Evolutionary conservation across 2,888 invertebrate species (phyloP).

Genomic region (Acanthopleura granulata): DNA sequence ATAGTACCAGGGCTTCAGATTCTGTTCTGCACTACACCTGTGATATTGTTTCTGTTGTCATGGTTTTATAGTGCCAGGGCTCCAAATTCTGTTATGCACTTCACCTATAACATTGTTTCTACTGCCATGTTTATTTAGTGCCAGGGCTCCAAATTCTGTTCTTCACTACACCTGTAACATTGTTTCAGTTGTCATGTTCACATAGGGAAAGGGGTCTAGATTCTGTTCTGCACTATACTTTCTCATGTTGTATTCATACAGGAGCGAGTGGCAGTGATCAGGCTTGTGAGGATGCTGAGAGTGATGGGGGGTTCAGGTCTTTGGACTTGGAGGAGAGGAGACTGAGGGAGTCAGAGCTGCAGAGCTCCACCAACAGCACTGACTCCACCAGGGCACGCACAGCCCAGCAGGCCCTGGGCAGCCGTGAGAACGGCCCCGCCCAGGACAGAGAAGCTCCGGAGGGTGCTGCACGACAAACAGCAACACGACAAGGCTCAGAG

Average conservation of each 20-base stretch:
- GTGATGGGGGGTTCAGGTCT: neutral
- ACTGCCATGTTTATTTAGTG: too few relatives aligned
- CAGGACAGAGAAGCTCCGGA: neutral
- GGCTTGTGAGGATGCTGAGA: neutral
- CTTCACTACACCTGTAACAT: too few relatives aligned
- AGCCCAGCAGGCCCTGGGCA: conserved; percentile 29
- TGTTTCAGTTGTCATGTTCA: too few relatives aligned
- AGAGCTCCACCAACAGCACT: conserved; percentile 20
- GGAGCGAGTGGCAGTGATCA: neutral
- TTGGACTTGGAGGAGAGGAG: neutral
- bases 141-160: too few relatives aligned
- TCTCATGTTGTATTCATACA: neutral
- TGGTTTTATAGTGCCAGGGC: too few relatives aligned
- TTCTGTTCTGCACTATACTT: too few relatives aligned
- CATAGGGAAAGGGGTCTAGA: too few relatives aligned
- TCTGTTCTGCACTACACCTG: too few relatives aligned
- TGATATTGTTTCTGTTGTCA: too few relatives aligned
- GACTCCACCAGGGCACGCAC: conserved; percentile 30
- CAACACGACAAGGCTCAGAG: neutral
- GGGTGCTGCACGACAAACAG: neutral
- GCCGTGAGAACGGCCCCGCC: neutral
- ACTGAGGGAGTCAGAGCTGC: neutral
- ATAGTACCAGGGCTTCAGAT: too few relatives aligned
- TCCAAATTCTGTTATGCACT: too few relatives aligned
- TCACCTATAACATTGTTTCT: too few relatives aligned